Evolutionary conservation across 2,888 invertebrate species (phyloP), one percentile per base, ranked within the genome.

Genomic region (Chydorus sphaericus): DNA sequence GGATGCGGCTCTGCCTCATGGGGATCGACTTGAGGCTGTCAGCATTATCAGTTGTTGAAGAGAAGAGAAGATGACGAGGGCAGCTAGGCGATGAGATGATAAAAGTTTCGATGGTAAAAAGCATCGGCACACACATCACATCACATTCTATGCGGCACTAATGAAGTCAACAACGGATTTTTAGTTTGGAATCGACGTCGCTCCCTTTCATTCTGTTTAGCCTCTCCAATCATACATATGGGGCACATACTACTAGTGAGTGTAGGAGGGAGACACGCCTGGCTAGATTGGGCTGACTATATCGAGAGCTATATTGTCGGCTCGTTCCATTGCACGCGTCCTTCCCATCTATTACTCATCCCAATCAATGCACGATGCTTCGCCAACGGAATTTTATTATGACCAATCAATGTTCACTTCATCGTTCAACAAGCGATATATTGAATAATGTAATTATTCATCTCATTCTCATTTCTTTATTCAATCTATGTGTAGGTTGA

Each of bases 131-230:
- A 3, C 26, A 44, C 26, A 44, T 20, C 44, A 44, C n/a, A n/a
- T n/a, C n/a, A n/a, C n/a, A 36, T 44, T 44, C 44, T 44, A 44
- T 44, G 44, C 44, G 44, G 44, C 52, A 52, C 52, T 52, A 52
- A 52, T 36, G 52, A 52, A 37, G 52, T 52, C 52, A 52, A 52
- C 52, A 52, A 52, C 52, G 36, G 52, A 37, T 52, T 50, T 36
- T 52, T 33, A 52, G 23, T 52, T 52, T 33, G 52, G 31, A 36
- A 36, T 33, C 31, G 36, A 52, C 20, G n/a, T 31, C 36, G 52
- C 52, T 36, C 14, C 36, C 23, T 52, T 33, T 52, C 52, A 23
- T 37, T 52, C 8, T 36, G 51, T 28, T 20, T 28, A 36, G 52
- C 36, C 44, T 44, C 23, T 16, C 44, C 20, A 26, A 16, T 4